Conservation (phyloP, 2,797 vertebrate genomes). For the Myotis myotis region DNA sequence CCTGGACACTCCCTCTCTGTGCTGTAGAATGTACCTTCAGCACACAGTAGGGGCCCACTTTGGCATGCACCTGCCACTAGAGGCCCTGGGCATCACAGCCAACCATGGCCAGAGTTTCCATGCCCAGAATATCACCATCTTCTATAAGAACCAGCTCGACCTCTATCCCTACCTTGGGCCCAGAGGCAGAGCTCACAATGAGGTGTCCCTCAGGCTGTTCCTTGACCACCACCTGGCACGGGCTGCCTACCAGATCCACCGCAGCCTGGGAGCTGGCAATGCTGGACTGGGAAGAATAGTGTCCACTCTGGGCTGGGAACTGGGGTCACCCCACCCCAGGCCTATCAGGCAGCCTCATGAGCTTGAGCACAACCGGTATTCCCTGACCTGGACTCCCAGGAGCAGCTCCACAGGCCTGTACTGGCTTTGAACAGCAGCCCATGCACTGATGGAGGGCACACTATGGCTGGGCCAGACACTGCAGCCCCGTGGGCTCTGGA, state of each 20-base stretch:
- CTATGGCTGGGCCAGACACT: slow-evolving; percentile 79
- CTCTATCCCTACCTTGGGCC: slow-evolving; percentile 89
- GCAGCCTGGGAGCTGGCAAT: slow-evolving; percentile 88
- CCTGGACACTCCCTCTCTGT: slow-evolving; percentile 85
- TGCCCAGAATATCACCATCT: slow-evolving; percentile 92
- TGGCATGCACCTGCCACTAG: slow-evolving; percentile 85
- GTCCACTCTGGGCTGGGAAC: slow-evolving; percentile 90
- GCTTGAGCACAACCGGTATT: slow-evolving; percentile 80
- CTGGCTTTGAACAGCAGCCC: slow-evolving; percentile 87
- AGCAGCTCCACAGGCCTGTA: slow-evolving; percentile 73
- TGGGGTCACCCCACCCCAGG: slow-evolving; percentile 81
- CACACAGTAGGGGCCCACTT: slow-evolving; percentile 83
- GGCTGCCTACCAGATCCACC: slow-evolving; percentile 79
- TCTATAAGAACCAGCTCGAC: slow-evolving; percentile 91
- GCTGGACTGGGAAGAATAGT: slow-evolving; percentile 95
- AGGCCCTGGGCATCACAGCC: slow-evolving; percentile 86
- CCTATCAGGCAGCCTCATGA: slow-evolving; percentile 86
- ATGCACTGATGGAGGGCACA: slow-evolving; percentile 87
- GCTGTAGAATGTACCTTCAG: slow-evolving; percentile 92
- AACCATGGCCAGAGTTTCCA: slow-evolving; percentile 85
- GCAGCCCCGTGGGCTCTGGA: slow-evolving; percentile 88
- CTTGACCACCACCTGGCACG: slow-evolving; percentile 84
- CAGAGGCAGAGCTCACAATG: slow-evolving; percentile 80
- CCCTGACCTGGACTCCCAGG: slow-evolving; percentile 73
- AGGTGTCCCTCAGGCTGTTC: slow-evolving; percentile 88